Base-by-base conservation (phyloP, 2,888 invertebrate species). In the Seira musarum region DNA sequence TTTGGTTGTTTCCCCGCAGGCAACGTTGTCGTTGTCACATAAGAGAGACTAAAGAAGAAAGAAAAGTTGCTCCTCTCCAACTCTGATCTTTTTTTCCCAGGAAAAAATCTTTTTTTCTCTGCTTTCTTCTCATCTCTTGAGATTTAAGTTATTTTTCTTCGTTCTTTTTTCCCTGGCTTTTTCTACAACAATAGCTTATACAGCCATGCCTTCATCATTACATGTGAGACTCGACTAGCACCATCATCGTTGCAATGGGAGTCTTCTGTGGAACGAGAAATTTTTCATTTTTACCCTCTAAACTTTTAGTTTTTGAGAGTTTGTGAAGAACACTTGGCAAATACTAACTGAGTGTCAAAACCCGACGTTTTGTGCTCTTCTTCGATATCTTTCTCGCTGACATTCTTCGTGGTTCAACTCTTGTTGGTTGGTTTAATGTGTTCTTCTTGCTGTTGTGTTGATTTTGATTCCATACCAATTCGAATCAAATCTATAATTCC, bases 351-450 rank as follows among this genome's bases (percentile, higher is more conserved):
- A 53, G 68, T 72, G 80, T 80, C 80, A 80, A 80, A 76, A 73
- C 35, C 80, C 80, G 74, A 80, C 80, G 61, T 80, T 64, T 80
- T 80, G 68, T 80, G 74, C 73, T 80, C 74, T 74, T 70, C n/a
- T 70, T 13, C 6, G 40, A 13, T 40, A 40, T 40, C 40, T 40
- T 40, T 40, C 40, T 40, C 40, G 6, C 40, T 40, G 40, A 13
- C 40, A 40, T 6, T 40, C 40, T 40, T 40, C 40, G 6, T 40
- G 40, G 40, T n/a, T n/a, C n/a, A n/a, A n/a, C n/a, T n/a, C n/a
- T n/a, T n/a, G n/a, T n/a, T 40, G 80, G 80, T 80, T 69, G 67
- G 80, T 70, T 69, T 71, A 66, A 49, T 67, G 63, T 67, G 68
- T 74, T 63, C 68, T 64, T 65, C 66, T 60, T 69, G 19, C 22